Evolutionary conservation across 2,888 invertebrate genomes (phyloP).

Genomic region (Stramonita haemastoma): DNA sequence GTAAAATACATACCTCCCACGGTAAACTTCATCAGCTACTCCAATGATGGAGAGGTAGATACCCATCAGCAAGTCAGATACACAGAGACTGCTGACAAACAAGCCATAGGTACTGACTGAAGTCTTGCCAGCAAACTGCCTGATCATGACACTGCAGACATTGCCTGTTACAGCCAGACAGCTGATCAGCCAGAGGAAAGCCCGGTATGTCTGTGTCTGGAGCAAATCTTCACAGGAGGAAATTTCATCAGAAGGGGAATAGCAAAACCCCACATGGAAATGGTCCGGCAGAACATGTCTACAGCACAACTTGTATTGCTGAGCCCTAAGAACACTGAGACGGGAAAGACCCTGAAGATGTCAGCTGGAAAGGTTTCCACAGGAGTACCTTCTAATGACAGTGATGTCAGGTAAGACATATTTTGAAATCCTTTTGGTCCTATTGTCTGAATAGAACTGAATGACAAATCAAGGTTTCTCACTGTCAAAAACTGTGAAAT

Average conservation of each 20-base stretch:
- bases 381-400: background rate
- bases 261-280: background rate
- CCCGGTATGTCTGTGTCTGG: background rate
- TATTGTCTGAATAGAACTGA: background rate
- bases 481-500: background rate
- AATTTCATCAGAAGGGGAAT: background rate
- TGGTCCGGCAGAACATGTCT: background rate
- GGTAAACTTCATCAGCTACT: too few species aligned
- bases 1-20: too few species aligned
- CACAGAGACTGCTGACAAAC: background rate
- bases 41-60: too few species aligned
- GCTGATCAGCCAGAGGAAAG: background rate
- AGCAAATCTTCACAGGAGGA: background rate
- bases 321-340: background rate
- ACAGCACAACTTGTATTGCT: background rate
- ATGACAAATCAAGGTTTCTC: background rate
- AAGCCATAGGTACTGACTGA: too few species aligned
- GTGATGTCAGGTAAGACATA: background rate
- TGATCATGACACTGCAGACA: too few species aligned
- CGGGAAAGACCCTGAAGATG: background rate
- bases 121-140: too few species aligned
- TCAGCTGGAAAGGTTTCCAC: background rate
- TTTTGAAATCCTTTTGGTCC: background rate
- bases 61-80: background rate
- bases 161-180: too few species aligned